These are phyloP conservation scores for Magallana ariakensis DNA, from an alignment of 1,140 invertebrate genomes.

Conservation along the genomic window DNA sequence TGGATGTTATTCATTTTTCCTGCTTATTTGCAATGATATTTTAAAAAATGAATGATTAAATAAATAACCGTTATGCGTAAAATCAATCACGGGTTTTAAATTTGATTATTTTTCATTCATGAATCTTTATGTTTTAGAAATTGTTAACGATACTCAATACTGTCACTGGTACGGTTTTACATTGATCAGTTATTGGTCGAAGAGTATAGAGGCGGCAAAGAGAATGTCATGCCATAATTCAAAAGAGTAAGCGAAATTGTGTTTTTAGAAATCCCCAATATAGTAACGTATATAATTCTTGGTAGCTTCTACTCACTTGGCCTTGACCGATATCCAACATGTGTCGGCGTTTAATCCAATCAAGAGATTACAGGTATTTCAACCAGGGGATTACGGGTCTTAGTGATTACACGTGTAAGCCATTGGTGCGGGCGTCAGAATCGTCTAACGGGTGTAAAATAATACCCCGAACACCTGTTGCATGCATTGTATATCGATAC, in stretches of 20 bases:
- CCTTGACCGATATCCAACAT: neutral
- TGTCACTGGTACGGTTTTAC: neutral
- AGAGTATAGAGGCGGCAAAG: neutral
- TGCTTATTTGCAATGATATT: too few species aligned
- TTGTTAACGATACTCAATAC: neutral
- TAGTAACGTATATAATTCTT: neutral
- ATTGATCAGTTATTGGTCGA: neutral
- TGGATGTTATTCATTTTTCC: too few species aligned
- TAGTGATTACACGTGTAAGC: neutral
- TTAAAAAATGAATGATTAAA: too few species aligned
- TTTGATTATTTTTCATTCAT: too few species aligned
- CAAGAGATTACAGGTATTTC: constrained; percentile 2
- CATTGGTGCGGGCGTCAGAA: neutral
- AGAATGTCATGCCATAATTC: neutral
- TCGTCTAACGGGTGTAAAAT: neutral
- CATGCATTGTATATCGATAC: neutral
- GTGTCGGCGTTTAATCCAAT: constrained; percentile 12
- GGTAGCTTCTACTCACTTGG: neutral
- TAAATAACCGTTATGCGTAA: too few species aligned
- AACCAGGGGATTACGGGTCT: neutral
- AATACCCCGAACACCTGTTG: neutral
- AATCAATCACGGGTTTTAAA: too few species aligned
- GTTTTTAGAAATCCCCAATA: too few species aligned
- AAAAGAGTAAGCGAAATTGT: neutral
- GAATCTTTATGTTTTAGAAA: too few species aligned